Evolutionary conservation across 2,888 invertebrate species (phyloP), one percentile per base, ranked within the genome.

Genomic region (Cremastinae sp.): DNA sequence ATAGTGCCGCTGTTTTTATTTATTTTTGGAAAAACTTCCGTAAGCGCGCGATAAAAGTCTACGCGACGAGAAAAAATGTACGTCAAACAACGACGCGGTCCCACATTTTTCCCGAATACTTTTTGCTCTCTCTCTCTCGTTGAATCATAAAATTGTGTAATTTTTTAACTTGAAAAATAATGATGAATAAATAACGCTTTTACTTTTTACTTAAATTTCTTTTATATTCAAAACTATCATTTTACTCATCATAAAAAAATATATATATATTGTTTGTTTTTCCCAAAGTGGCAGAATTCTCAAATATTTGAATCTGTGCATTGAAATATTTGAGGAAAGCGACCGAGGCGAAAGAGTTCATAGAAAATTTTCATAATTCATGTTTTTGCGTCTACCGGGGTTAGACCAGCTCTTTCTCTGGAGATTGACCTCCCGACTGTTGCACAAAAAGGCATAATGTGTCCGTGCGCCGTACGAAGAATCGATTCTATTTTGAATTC

Each of bases 311-410:
- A n/a, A n/a, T n/a, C n/a, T n/a, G n/a, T n/a, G n/a, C n/a, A n/a
- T n/a, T n/a, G n/a, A n/a, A n/a, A n/a, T n/a, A n/a, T 36, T 36
- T 51, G 54, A 8, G 20, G 66, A 66, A 14, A 41, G 22, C 34
- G 10, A 49, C 2, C 28, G 5, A 28, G 28, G 5, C 28, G 64
- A 20, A 59, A 18, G 16, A 41, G 49, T 49, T 8, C 34, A 20
- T 28, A 16, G 0, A 59, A 14, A 61, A 65, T 51, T 54, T 51
- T 56, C 56, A 62, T 75, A 62, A 75, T 75, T 66, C 62, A 75
- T 62, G 47, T 72, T 51, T 56, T 61, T 22, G 36, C 47, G 51
- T 58, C 54, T 47, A 16, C 12, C 2, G 54, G 14, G 72, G 61
- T 66, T 49, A 51, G 20, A 41, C 61, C 61, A 54, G 56, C 66